phyloP scores from a whole-genome alignment of 2,888 invertebrate genomes.

The Megalurothrips usitatus region DNA sequence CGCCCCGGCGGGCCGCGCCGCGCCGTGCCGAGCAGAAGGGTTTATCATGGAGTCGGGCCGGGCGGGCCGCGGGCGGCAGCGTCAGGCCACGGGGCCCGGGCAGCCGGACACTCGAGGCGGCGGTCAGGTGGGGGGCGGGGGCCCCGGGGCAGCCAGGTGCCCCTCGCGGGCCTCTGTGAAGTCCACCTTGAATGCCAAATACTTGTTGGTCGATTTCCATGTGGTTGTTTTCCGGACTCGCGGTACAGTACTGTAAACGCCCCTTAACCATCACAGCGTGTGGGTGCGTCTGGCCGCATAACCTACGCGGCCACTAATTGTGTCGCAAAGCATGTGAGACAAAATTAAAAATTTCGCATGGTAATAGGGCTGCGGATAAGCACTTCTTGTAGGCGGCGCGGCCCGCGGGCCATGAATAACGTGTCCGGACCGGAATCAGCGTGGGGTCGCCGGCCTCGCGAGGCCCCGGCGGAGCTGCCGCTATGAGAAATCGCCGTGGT shows the following conservation, averaged over 20 bases:
- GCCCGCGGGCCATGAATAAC: not conserved
- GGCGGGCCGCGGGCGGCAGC: too few relatives aligned
- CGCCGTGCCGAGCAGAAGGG: not conserved
- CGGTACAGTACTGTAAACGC: too few relatives aligned
- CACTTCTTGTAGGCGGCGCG: not conserved
- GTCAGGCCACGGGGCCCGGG: too few relatives aligned
- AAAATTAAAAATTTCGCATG: slow-evolving; percentile 23
- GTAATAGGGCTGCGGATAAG: not conserved
- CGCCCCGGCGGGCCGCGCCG: not conserved
- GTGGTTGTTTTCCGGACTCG: too few relatives aligned
- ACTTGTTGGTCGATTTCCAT: too few relatives aligned
- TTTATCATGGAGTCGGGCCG: not conserved
- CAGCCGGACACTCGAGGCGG: too few relatives aligned
- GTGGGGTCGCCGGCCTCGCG: not conserved
- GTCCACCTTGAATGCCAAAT: too few relatives aligned
- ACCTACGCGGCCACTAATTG: not conserved
- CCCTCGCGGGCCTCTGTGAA: too few relatives aligned
- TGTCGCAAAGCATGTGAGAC: not conserved
- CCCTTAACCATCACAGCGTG: too few relatives aligned
- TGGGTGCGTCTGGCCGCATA: not conserved
- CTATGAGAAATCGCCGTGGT: too few relatives aligned
- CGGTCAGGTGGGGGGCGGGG: not conserved
- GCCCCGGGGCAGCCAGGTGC: not conserved
- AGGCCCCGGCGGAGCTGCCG: too few relatives aligned
- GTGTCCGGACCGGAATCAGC: not conserved